A percentile compares a stretch with the other conserved stretches of the same genome.
phyloP scores from a whole-genome alignment of 2,797 vertebrate species.

The Potorous gilbertii region DNA sequence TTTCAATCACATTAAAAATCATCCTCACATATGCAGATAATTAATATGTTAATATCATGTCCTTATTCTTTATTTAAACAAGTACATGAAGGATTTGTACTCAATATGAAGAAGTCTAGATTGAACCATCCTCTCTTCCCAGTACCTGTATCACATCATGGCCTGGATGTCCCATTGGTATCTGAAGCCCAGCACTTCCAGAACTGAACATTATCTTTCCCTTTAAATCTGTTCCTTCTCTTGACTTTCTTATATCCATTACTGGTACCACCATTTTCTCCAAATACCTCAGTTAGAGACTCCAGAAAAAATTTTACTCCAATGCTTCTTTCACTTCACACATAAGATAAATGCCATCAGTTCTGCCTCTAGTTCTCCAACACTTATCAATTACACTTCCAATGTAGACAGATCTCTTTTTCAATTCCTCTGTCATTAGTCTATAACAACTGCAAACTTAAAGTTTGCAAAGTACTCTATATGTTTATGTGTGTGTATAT shows the following conservation, averaged over 20 bases:
- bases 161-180: background rate
- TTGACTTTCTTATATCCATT: background rate
- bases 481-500: background rate
- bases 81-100: background rate
- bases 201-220: background rate
- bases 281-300: background rate
- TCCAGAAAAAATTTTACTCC: background rate
- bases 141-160: background rate
- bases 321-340: background rate
- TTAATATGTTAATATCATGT: background rate
- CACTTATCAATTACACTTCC: background rate
- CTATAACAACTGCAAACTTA: background rate
- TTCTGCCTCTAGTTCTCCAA: background rate
- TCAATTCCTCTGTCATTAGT: background rate
- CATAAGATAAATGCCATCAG: background rate
- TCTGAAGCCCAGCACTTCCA: background rate
- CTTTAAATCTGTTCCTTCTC: background rate
- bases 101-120: background rate
- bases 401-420: background rate
- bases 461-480: background rate
- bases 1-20: background rate
- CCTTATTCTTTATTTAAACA: background rate
- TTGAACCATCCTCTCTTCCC: background rate
- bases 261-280: background rate
- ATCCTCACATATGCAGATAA: background rate